phyloP scores from a whole-genome alignment of 2,113 vertebrate species.

The Pelecanoides urinatrix region DNA sequence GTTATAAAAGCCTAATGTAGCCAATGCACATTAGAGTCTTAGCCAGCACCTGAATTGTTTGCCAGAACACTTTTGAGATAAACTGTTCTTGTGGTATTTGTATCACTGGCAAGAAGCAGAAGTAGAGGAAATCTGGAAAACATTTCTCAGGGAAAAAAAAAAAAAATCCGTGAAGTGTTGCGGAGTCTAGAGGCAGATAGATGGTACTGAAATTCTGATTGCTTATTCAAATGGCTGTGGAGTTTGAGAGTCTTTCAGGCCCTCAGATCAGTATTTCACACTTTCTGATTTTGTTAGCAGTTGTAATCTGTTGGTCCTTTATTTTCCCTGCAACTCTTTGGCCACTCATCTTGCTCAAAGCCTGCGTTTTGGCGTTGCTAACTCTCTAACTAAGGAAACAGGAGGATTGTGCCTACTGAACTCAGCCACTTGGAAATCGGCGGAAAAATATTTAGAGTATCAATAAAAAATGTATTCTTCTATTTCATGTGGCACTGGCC shows the following conservation, averaged over 20 bases:
- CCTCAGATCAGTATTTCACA: not conserved
- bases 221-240: not conserved
- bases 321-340: not conserved
- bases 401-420: not conserved
- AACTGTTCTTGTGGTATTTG: conserved; percentile 21
- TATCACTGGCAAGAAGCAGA: conserved; percentile 23
- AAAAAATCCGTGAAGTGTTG: not conserved
- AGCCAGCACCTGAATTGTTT: conserved; percentile 35
- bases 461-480: not conserved
- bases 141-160: not conserved
- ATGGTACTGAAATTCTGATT: not conserved
- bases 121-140: conserved; percentile 51
- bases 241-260: not conserved
- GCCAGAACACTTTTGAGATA: conserved; percentile 51
- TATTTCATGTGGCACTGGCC: not conserved
- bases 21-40: not conserved
- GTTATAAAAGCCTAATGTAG: conserved; percentile 35
- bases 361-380: accelerated
- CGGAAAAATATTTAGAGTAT: not conserved
- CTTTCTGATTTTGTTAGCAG: not conserved
- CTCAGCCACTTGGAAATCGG: not conserved
- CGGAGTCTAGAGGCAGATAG: not conserved
- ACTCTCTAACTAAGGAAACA: not conserved
- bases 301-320: not conserved
- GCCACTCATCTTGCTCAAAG: not conserved